Evolutionary conservation across 2,797 vertebrate species (phyloP).

Genomic region (Clarias fuscus): DNA sequence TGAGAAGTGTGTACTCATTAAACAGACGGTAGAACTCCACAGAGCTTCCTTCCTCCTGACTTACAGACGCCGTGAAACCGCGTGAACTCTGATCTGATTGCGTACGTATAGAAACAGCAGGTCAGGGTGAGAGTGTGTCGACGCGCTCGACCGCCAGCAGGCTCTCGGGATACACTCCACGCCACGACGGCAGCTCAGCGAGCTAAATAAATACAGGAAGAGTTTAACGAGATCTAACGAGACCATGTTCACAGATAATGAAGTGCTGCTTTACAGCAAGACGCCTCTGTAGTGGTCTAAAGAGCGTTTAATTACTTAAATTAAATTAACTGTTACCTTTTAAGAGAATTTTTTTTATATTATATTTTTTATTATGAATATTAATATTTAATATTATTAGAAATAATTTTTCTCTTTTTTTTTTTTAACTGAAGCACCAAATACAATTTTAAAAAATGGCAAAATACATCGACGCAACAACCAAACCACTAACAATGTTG

Average conservation of each 20-base stretch:
- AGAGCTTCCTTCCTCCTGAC: neutral
- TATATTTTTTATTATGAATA: no score
- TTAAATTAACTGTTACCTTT: neutral
- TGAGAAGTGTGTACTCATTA: neutral
- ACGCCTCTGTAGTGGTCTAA: neutral
- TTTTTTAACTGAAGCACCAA: no score
- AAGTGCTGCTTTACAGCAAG: neutral
- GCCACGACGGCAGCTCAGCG: neutral
- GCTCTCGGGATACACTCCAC: neutral
- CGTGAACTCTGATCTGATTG: neutral
- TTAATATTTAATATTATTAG: no score
- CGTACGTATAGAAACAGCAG: neutral
- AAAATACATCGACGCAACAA: neutral
- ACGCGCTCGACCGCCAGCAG: neutral
- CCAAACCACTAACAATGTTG: neutral
- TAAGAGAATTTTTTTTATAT: neutral
- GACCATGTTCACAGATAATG: neutral
- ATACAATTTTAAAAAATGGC: neutral
- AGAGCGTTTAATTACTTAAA: neutral
- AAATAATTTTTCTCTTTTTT: no score
- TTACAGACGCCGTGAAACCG: neutral
- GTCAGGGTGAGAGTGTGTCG: neutral
- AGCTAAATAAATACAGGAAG: neutral
- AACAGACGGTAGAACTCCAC: neutral
- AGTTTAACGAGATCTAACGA: neutral